A percentile compares a stretch with the other conserved stretches of the same genome.
Conservation (phyloP, 1,140 invertebrate species). For the Orchesella cincta region DNA sequence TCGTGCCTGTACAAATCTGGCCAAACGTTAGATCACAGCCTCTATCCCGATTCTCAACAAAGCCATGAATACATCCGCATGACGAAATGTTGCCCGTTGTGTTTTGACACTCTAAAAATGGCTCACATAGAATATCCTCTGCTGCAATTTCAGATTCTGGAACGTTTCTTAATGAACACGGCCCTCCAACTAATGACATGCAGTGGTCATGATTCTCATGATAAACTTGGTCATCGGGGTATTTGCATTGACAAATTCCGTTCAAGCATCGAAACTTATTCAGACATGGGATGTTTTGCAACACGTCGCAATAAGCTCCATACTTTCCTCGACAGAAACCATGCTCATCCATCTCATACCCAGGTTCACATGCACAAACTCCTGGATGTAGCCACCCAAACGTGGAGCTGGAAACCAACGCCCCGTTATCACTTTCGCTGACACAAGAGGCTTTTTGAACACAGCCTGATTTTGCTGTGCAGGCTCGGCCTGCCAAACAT, state of each 20-base stretch:
- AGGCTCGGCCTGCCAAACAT: not conserved
- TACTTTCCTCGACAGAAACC: not conserved
- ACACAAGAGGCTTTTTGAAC: not conserved
- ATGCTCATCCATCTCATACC: not conserved
- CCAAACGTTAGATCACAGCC: not conserved
- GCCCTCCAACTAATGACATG: not conserved
- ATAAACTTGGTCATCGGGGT: not conserved
- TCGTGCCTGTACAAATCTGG: not conserved
- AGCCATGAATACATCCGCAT: not conserved
- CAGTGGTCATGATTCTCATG: not conserved
- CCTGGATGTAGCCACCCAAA: not conserved
- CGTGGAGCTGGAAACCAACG: not conserved
- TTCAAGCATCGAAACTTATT: not conserved
- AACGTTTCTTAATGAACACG: not conserved
- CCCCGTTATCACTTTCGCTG: not conserved
- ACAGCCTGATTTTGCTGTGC: not conserved
- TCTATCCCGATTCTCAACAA: not conserved
- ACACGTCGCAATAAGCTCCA: not conserved
- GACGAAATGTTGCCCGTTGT: too few species aligned
- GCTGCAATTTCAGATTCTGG: not conserved
- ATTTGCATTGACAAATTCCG: conserved; percentile 6
- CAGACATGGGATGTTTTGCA: not conserved
- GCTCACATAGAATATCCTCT: not conserved
- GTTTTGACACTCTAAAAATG: not conserved
- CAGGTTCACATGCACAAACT: not conserved